phyloP scores from a whole-genome alignment of 35 echinoderm and acorn worm genomes.

The Lytechinus pictus region DNA sequence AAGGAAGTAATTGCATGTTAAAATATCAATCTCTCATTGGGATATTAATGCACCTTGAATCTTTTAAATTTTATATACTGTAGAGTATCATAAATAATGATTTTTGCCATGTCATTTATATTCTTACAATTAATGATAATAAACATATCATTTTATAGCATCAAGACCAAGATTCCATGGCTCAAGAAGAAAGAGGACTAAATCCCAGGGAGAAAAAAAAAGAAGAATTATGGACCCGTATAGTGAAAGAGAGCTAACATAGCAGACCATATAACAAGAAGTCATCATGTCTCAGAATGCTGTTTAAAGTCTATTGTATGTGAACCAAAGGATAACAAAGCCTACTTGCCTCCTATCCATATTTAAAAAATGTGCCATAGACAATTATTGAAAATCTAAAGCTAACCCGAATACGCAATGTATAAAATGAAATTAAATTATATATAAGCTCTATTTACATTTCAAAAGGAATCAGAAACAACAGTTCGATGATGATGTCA shows the following conservation, averaged over 20 bases:
- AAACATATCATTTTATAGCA: not conserved
- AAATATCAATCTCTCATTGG: too few species aligned
- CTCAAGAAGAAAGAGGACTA: constrained; percentile 81
- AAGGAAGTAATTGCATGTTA: too few species aligned
- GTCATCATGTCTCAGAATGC: not conserved
- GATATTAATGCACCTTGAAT: too few species aligned
- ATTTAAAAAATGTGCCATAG: not conserved
- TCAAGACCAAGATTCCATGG: constrained; percentile 81
- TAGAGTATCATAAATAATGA: too few species aligned
- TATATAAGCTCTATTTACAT: not conserved
- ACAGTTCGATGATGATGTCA: not conserved
- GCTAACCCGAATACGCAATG: not conserved
- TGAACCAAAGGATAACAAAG: not conserved
- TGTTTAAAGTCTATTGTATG: not conserved
- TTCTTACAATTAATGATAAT: too few species aligned
- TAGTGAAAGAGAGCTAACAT: not conserved
- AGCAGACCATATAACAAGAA: constrained; percentile 15
- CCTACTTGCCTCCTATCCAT: not conserved
- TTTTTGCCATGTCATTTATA: too few species aligned
- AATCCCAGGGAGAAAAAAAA: not conserved
- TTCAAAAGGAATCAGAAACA: not conserved
- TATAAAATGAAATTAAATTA: not conserved
- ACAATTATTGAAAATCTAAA: not conserved
- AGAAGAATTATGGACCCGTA: not conserved
- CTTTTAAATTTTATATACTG: too few species aligned